A percentile compares a stretch with the other conserved stretches of the same genome.
Conservation (phyloP, 2,888 invertebrate species). For the Aphidoletes aphidimyza region DNA sequence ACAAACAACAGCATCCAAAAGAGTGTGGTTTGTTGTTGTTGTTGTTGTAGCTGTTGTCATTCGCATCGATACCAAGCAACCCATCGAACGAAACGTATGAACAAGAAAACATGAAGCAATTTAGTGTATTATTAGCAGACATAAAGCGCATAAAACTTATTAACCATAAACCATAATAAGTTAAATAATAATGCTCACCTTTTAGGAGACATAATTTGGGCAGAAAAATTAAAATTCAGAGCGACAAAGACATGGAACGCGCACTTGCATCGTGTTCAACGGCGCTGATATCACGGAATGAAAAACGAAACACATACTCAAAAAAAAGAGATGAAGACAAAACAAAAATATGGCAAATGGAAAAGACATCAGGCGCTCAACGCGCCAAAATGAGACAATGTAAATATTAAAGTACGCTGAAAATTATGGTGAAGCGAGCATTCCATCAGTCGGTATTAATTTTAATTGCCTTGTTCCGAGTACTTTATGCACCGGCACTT, state of each 20-base stretch:
- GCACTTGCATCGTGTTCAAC: neutral
- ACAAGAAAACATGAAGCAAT: constrained; percentile 28
- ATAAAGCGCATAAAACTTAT: constrained; percentile 52
- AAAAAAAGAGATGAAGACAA: neutral
- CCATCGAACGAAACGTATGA: too few relatives aligned
- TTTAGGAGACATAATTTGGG: constrained; percentile 52
- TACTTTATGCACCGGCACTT: neutral
- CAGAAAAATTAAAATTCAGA: neutral
- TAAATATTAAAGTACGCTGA: neutral
- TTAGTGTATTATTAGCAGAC: constrained; percentile 43
- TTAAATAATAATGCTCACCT: constrained; percentile 53
- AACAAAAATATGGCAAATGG: neutral
- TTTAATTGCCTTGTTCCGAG: constrained; percentile 53
- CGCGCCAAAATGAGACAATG: neutral
- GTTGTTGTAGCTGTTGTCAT: constrained; percentile 7
- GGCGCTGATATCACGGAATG: neutral
- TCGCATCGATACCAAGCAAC: constrained; percentile 2
- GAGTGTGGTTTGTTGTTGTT: neutral
- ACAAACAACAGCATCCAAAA: constrained; percentile 6
- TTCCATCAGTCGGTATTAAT: constrained; percentile 47
- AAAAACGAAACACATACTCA: neutral
- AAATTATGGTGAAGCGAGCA: constrained; percentile 43
- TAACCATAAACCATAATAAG: constrained; percentile 47
- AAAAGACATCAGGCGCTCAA: too few relatives aligned
- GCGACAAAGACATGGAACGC: neutral